These are phyloP conservation scores for Ia io DNA, from an alignment of 2,113 vertebrate species.

Conservation along the genomic window DNA sequence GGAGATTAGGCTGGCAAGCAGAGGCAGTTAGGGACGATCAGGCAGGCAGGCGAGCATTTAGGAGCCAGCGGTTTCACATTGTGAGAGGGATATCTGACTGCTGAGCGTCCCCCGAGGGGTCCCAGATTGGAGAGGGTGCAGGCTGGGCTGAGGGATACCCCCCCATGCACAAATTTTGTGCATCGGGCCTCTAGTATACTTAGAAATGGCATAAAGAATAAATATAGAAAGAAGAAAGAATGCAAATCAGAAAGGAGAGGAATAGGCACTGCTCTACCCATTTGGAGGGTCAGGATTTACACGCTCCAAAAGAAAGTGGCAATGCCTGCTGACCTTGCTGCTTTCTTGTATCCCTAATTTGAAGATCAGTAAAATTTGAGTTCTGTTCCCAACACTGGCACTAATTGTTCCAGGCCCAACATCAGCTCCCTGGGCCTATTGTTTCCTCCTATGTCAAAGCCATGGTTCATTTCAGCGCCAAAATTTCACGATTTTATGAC, in stretches of 20 bases:
- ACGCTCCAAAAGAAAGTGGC: not conserved
- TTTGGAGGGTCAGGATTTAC: not conserved
- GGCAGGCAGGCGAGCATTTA: too few relatives aligned
- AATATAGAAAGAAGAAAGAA: not conserved
- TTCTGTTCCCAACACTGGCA: not conserved
- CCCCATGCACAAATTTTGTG: too few relatives aligned
- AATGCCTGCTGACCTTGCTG: not conserved
- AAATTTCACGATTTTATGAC: not conserved
- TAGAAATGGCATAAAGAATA: not conserved
- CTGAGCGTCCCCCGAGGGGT: too few relatives aligned
- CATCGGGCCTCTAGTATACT: not conserved
- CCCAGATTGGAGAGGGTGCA: too few relatives aligned
- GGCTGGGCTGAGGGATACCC: too few relatives aligned
- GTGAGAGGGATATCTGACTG: too few relatives aligned
- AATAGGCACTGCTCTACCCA: not conserved
- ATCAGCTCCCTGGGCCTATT: not conserved
- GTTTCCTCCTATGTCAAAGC: not conserved
- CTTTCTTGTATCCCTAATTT: not conserved
- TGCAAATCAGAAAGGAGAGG: not conserved
- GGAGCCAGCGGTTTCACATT: too few relatives aligned
- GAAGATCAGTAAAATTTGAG: not conserved
- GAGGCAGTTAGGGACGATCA: too few relatives aligned
- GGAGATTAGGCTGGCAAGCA: too few relatives aligned
- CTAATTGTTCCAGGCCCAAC: not conserved
- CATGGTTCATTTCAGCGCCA: not conserved